Evolutionary conservation across 2,797 vertebrate species (phyloP).

Genomic region (Sorex maritimensis): DNA sequence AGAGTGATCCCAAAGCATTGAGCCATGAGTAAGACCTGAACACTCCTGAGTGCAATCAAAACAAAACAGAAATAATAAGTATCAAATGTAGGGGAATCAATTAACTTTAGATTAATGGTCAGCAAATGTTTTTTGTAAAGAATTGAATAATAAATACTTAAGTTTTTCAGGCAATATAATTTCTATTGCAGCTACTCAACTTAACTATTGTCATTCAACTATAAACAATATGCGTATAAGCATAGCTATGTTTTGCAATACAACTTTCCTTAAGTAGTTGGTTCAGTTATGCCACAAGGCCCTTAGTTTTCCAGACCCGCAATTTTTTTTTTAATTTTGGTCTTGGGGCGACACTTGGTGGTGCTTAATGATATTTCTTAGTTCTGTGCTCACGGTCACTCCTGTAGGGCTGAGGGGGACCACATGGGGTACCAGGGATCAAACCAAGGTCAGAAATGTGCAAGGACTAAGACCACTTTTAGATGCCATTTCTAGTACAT

Average conservation of each 20-base stretch:
- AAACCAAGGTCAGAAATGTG: too few relatives aligned
- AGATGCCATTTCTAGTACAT: conserved; percentile 32
- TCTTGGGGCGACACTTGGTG: too few relatives aligned
- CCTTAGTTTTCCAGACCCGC: background rate
- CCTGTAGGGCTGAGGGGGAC: too few relatives aligned
- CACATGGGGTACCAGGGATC: too few relatives aligned
- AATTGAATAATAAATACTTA: conserved; percentile 56
- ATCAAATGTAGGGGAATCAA: background rate
- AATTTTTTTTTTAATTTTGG: background rate
- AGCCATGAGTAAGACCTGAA: too few relatives aligned
- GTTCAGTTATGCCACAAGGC: background rate
- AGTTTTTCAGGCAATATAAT: background rate
- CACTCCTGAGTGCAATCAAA: too few relatives aligned
- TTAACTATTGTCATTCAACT: background rate
- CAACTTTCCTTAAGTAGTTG: background rate
- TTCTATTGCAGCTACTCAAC: conserved; percentile 41
- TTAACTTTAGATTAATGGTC: conserved; percentile 31
- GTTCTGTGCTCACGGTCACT: too few relatives aligned
- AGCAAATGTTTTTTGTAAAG: conserved; percentile 60
- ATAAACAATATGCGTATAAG: background rate
- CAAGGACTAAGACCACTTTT: background rate
- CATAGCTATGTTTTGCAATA: background rate
- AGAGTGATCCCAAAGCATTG: too few relatives aligned
- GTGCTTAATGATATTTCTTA: too few relatives aligned
- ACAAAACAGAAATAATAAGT: conserved; percentile 12